A percentile compares a stretch with the other conserved stretches of the same genome.
These are phyloP conservation scores for Propithecus deckenii DNA, from an alignment of 2,797 vertebrate genomes.

Conservation along the genomic window DNA sequence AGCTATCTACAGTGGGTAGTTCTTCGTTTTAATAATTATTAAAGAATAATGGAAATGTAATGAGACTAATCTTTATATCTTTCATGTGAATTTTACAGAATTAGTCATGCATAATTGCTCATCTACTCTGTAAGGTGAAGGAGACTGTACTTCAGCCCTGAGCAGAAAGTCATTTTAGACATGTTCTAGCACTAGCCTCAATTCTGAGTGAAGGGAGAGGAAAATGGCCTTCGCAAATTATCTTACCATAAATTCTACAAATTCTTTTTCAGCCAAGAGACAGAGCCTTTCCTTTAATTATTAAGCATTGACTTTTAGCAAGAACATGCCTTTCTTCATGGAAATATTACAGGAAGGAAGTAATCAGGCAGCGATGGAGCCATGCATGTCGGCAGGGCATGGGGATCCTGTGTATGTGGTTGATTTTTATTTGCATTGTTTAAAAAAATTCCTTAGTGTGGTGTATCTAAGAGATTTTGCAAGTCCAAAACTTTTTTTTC, in stretches of 20 bases:
- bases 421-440: neutral
- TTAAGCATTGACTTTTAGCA: neutral
- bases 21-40: slow-evolving; percentile 73
- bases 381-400: neutral
- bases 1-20: slow-evolving; percentile 43
- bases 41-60: slow-evolving; percentile 63
- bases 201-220: neutral
- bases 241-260: neutral
- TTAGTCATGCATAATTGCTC: slow-evolving; percentile 55
- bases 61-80: slow-evolving; percentile 55
- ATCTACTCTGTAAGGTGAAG: neutral
- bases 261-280: neutral
- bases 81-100: slow-evolving; percentile 47
- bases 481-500: neutral
- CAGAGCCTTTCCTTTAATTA: neutral
- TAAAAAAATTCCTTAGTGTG: neutral
- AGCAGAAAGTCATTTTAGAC: neutral
- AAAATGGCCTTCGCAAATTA: neutral
- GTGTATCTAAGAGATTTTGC: neutral
- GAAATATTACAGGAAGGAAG: neutral
- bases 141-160: neutral
- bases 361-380: neutral
- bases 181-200: neutral
- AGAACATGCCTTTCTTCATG: neutral
- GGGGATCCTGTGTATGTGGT: neutral